These are phyloP conservation scores for Lasioglossum lativentre DNA, from an alignment of 2,888 invertebrate genomes.

Conservation along the genomic window DNA sequence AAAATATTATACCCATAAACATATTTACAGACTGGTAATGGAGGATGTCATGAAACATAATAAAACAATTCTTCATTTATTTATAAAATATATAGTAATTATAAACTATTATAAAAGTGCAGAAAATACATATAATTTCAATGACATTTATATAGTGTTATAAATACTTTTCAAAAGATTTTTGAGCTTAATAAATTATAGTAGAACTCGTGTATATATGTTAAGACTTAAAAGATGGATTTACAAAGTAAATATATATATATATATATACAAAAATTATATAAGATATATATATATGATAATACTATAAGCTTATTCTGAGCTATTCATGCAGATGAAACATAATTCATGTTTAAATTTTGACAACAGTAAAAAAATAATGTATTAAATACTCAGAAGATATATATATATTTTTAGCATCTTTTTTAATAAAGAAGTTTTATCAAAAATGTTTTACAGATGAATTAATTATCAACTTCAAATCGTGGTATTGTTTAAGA, in stretches of 20 bases:
- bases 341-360: background rate
- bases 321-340: background rate
- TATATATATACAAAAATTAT: too few species aligned
- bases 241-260: conserved; percentile 11
- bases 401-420: background rate
- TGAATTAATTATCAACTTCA: too few species aligned
- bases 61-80: too few species aligned
- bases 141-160: conserved; percentile 32
- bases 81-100: too few species aligned
- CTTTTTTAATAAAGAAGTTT: too few species aligned
- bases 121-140: conserved; percentile 33
- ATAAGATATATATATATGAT: too few species aligned
- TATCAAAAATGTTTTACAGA: too few species aligned
- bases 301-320: too few species aligned
- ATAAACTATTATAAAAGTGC: conserved; percentile 47
- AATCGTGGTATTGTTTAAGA: background rate
- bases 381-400: too few species aligned
- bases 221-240: conserved; percentile 27
- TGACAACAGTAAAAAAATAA: background rate
- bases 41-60: too few species aligned
- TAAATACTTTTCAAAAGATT: conserved; percentile 42
- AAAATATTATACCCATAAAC: too few species aligned
- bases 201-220: conserved; percentile 34
- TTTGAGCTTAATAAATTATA: conserved; percentile 57
- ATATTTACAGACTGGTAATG: too few species aligned